A percentile compares a stretch with the other conserved stretches of the same genome.
These are phyloP conservation scores for Dryobates pubescens DNA, from an alignment of 2,797 vertebrate genomes.

Conservation along the genomic window DNA sequence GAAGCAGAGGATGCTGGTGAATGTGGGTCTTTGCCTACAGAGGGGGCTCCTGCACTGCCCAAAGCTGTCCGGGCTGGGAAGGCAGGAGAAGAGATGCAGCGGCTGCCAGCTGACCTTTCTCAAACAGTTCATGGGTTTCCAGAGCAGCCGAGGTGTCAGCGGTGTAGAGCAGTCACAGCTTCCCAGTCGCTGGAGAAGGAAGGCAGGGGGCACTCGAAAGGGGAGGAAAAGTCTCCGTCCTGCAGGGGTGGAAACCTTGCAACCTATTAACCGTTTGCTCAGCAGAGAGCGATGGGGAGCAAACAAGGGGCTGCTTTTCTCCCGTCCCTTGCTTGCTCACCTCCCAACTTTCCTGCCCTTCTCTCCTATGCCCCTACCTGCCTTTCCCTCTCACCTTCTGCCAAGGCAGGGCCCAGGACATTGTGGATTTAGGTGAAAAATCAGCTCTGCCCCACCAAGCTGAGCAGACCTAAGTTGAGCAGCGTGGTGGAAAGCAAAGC, in stretches of 20 bases:
- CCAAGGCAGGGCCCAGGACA: not conserved
- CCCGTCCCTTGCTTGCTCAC: not conserved
- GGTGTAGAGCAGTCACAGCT: conserved; percentile 77
- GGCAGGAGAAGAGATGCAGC: conserved; percentile 16
- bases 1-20: not conserved
- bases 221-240: conserved; percentile 68
- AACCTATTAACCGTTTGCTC: conserved; percentile 49
- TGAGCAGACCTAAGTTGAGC: not conserved
- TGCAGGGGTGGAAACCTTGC: conserved; percentile 59
- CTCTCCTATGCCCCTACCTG: not conserved
- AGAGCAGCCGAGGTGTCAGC: conserved; percentile 83
- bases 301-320: not conserved
- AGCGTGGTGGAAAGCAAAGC: not conserved
- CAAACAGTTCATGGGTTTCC: conserved; percentile 81
- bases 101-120: conserved; percentile 83
- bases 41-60: conserved; percentile 78
- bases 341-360: not conserved
- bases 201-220: conserved; percentile 78
- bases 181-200: conserved; percentile 70
- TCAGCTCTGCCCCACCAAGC: not conserved
- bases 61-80: not conserved
- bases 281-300: not conserved
- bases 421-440: not conserved
- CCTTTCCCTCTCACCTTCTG: not conserved
- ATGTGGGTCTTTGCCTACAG: conserved; percentile 66